Base-by-base conservation (phyloP, 2,888 invertebrate species). In the Yponomeuta evonymella region DNA sequence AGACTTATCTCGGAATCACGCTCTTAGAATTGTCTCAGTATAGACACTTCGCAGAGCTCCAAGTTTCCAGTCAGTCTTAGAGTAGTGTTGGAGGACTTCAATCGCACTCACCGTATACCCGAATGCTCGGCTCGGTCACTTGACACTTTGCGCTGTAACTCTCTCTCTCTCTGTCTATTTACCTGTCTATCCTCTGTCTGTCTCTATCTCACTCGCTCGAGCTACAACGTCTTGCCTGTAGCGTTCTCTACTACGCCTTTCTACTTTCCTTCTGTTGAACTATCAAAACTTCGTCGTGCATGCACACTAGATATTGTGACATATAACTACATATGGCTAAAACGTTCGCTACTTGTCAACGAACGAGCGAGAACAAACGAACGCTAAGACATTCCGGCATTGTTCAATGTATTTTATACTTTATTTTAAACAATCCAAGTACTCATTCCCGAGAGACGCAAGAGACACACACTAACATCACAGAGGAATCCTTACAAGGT, bases 241-340 rank as follows among this genome's bases (percentile, higher is more conserved):
- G 90, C 88, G 88, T 87, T 81, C 81, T 87, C 85, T 90, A 58
- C 85, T 90, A 58, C 82, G 86, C 86, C 85, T 87, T 84, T 88
- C 89, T 90, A 90, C 86, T 85, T 86, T 89, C 51, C 89, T 90
- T 91, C 89, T 83, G 87, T 91, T 88, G 85, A 58, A 83, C 86
- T 88, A 86, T 90, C 88, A 83, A 82, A 86, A 89, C 89, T 79
- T 87, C 88, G 88, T 89, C 89, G 91, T 92, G 92, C 92, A 92
- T 92, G 92, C 84, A 92, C 92, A 92, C 92, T 92, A 92, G 92
- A 89, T 91, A 91, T 89, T 90, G 89, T 90, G 87, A 91, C 58
- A 66, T 58, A 91, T 87, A 77, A 88, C 87, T 86, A 88, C 86
- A 88, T 84, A 82, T 86, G 88, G 85, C 85, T 87, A 82, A 58